Percentiles rank a stretch among this genome's conserved stretches.
These are phyloP conservation scores for Nyleta sp. DNA, from an alignment of 2,888 invertebrate genomes.

Conservation along the genomic window DNA sequence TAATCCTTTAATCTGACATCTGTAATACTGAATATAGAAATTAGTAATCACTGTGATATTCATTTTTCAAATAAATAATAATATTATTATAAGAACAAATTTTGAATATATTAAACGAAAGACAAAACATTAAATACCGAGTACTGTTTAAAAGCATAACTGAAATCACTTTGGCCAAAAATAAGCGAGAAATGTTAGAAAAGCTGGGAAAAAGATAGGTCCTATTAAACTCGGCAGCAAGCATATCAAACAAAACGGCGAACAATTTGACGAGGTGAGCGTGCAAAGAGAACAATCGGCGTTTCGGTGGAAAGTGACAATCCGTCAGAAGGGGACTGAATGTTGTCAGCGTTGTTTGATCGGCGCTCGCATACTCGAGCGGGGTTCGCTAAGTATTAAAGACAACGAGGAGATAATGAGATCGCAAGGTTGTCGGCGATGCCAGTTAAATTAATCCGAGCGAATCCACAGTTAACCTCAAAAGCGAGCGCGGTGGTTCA, in stretches of 20 bases:
- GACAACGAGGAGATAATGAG: slow-evolving; percentile 64
- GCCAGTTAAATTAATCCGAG: slow-evolving; percentile 77
- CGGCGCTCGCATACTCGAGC: slow-evolving; percentile 27
- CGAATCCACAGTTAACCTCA: slow-evolving; percentile 73
- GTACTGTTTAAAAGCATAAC: too few species aligned
- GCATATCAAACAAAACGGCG: slow-evolving; percentile 20
- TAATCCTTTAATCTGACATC: too few species aligned
- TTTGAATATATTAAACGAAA: too few species aligned
- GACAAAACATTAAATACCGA: too few species aligned
- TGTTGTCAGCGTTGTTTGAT: slow-evolving; percentile 56
- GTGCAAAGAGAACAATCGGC: slow-evolving; percentile 36
- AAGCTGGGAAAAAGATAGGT: too few species aligned
- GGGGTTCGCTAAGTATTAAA: slow-evolving; percentile 34
- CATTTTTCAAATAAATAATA: too few species aligned
- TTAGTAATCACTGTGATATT: too few species aligned
- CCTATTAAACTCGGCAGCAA: too few species aligned
- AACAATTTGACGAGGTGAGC: slow-evolving; percentile 16
- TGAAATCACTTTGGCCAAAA: too few species aligned
- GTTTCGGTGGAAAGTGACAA: slow-evolving; percentile 31
- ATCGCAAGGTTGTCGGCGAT: slow-evolving; percentile 56
- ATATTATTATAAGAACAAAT: too few species aligned
- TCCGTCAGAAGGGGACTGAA: slow-evolving; percentile 11
- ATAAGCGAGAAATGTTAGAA: too few species aligned
- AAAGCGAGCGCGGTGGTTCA: slow-evolving; percentile 63
- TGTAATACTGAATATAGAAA: too few species aligned